phyloP scores from a whole-genome alignment of 2,797 vertebrate genomes.

The Sitta carolinensis region DNA sequence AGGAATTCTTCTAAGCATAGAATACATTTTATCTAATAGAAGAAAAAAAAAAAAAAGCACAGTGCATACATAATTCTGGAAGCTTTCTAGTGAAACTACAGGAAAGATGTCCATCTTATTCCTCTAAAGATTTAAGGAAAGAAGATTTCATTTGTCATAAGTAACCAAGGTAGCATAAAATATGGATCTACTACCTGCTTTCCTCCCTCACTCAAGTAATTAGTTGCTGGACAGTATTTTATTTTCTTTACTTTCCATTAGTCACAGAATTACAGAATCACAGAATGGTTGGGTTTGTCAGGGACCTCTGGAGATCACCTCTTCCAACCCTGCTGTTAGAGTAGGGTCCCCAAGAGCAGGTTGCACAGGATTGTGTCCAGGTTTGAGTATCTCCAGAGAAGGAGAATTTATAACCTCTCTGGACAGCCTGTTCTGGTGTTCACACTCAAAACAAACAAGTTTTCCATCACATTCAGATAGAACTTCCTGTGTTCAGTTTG shows the following conservation, averaged over 20 bases:
- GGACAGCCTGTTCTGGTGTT: neutral
- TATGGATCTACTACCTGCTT: neutral
- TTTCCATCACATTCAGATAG: neutral
- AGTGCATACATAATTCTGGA: neutral
- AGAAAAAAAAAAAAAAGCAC: rapidly evolving
- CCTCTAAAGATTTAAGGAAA: neutral
- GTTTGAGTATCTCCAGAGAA: neutral
- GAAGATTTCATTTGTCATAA: neutral
- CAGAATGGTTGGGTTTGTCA: neutral
- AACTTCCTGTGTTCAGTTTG: neutral
- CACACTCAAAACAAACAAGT: neutral
- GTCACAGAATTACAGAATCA: neutral
- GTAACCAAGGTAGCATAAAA: neutral
- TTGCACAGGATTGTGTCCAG: neutral
- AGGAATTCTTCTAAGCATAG: neutral
- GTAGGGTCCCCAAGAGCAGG: neutral
- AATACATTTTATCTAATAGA: neutral
- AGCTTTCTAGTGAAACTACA: neutral
- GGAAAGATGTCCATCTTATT: neutral
- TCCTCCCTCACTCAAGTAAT: neutral
- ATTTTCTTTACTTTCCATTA: neutral
- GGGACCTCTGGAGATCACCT: neutral
- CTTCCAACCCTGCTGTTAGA: neutral
- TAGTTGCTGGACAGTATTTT: neutral
- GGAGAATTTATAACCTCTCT: neutral